Evolutionary conservation across 2,888 invertebrate species (phyloP), one percentile per base, ranked within the genome.

Genomic region (Geophilus truncorum): DNA sequence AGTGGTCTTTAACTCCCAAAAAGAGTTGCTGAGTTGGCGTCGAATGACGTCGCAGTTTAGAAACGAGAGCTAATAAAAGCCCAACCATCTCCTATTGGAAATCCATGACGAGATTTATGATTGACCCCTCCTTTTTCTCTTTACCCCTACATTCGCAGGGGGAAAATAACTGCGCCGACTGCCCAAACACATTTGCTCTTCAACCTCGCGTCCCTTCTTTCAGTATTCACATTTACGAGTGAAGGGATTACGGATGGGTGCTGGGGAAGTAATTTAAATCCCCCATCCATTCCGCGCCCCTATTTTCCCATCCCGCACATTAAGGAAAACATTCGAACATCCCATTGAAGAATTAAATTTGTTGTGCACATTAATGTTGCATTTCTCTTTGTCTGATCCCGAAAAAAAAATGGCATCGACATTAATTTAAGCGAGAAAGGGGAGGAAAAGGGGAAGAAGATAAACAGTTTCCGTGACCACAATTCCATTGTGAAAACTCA

Each of bases 91-190:
- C 6, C 57, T 57, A 57, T 57, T 57, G 57, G 57, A 57, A 57
- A 57, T 57, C 57, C 57, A 57, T 57, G 57, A 57, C 57, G 21
- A 57, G 57, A 57, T 57, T 57, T 57, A 57, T 57, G 57, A 57
- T 57, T 57, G 57, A 57, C 57, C 57, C 57, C 57, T 57, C 57
- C 57, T 57, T 57, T 57, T 57, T 21, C 51, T 51, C 18, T 57
- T 57, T 23, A 18, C 57, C 57, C 57, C 57, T 21, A 18, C 57
- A 57, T 4, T 57, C 57, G 23, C 57, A 7, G 21, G 57, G 57
- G 57, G 21, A 57, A 57, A 57, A 7, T 57, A 57, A 57, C 57
- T 57, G 57, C 18, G 15, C 51, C 51, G 18, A 51, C 51, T 51
- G 51, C n/a, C 51, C 51, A 15, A 51, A 51, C 51, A 51, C 51